Percentiles rank a stretch among this genome's conserved stretches.
Evolutionary conservation across 2,888 invertebrate genomes (phyloP).

Genomic region (Empis livida): DNA sequence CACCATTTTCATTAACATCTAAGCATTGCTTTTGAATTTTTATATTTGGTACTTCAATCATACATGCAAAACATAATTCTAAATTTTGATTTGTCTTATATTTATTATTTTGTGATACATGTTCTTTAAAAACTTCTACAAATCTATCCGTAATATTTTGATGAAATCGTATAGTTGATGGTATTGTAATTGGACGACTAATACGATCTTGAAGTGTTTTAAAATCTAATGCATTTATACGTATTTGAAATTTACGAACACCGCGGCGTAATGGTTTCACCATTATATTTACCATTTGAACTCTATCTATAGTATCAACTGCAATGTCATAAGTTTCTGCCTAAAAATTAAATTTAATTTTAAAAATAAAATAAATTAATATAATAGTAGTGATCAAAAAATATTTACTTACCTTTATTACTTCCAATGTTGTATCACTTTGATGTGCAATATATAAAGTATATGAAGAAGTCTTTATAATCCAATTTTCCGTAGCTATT

Average conservation of each 20-base stretch:
- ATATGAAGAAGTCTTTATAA: slow-evolving; percentile 70
- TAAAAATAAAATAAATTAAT: slow-evolving; percentile 3
- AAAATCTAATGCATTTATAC: slow-evolving; percentile 66
- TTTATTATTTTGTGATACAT: slow-evolving; percentile 54
- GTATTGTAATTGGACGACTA: slow-evolving; percentile 51
- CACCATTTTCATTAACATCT: slow-evolving; percentile 35
- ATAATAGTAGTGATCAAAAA: neutral
- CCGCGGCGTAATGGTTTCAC: slow-evolving; percentile 51
- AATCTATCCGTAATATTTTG: slow-evolving; percentile 73
- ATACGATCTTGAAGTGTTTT: slow-evolving; percentile 62
- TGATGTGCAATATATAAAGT: slow-evolving; percentile 63
- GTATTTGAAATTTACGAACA: slow-evolving; percentile 49
- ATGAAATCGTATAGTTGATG: slow-evolving; percentile 57
- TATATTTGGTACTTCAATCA: slow-evolving; percentile 64
- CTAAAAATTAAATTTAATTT: slow-evolving; percentile 31
- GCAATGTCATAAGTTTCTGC: slow-evolving; percentile 60
- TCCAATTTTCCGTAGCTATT: slow-evolving; percentile 75
- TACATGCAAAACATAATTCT: slow-evolving; percentile 81
- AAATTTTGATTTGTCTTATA: slow-evolving; percentile 48
- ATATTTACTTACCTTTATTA: slow-evolving; percentile 43
- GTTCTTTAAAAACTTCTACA: slow-evolving; percentile 66
- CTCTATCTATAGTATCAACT: slow-evolving; percentile 50
- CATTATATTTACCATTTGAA: slow-evolving; percentile 73
- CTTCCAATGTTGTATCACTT: slow-evolving; percentile 59
- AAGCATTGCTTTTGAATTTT: slow-evolving; percentile 63